Evolutionary conservation across 1,140 invertebrate genomes (phyloP).

Genomic region (Onthophagus taurus): DNA sequence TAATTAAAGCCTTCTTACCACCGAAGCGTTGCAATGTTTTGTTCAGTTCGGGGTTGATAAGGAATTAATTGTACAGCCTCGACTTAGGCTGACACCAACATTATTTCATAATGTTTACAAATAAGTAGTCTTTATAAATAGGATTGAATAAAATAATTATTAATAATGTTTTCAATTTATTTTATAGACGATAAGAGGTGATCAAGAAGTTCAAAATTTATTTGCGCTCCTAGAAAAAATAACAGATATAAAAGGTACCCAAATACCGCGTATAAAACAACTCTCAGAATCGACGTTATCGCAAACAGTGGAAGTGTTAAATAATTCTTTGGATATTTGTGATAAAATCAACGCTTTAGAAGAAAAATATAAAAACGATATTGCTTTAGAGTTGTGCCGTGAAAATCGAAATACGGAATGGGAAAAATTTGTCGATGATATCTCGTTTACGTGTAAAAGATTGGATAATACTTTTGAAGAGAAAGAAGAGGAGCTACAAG

Average conservation of each 20-base stretch:
- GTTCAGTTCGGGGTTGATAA: too few species aligned
- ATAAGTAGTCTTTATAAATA: too few species aligned
- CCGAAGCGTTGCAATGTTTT: too few species aligned
- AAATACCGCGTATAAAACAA: constrained; percentile 53
- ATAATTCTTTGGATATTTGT: constrained; percentile 54
- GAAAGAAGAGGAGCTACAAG: constrained; percentile 65
- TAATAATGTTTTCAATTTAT: too few species aligned
- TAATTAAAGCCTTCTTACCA: too few species aligned
- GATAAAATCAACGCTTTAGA: constrained; percentile 45
- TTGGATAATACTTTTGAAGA: constrained; percentile 68
- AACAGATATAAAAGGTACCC: constrained; percentile 64
- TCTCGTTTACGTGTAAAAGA: constrained; percentile 59
- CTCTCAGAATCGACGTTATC: constrained; percentile 51
- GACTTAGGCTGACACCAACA: too few species aligned
- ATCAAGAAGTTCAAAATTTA: constrained; percentile 67
- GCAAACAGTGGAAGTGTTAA: constrained; percentile 53
- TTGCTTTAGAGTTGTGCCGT: constrained; percentile 45
- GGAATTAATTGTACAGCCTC: too few species aligned
- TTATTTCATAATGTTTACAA: too few species aligned
- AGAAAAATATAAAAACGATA: constrained; percentile 42
- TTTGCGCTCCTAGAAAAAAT: constrained; percentile 68
- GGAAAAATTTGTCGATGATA: constrained; percentile 65
- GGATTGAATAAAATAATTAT: too few species aligned
- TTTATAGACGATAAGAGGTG: too few species aligned
- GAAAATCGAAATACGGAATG: constrained; percentile 54